Percentiles rank a stretch among this genome's conserved stretches.
These are phyloP conservation scores for Sacculina carcini DNA, from an alignment of 2,888 invertebrate species.

Conservation along the genomic window DNA sequence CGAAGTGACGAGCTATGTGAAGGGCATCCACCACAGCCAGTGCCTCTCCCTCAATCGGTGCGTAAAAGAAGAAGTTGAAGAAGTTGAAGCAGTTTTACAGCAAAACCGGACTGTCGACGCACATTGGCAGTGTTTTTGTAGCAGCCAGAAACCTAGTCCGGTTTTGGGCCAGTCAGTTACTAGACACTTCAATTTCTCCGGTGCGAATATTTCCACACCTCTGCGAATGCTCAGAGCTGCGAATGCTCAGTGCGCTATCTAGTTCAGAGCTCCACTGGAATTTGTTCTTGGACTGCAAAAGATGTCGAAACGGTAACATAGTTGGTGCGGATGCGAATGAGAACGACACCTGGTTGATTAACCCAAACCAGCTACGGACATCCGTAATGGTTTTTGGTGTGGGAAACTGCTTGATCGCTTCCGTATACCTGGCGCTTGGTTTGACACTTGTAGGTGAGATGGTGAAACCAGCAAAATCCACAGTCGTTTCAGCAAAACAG, in stretches of 20 bases:
- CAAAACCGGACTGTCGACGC: slow-evolving; percentile 2
- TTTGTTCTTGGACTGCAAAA: neutral
- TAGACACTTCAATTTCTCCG: neutral
- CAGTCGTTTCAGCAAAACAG: no score
- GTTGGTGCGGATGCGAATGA: no score
- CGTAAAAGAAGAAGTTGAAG: slow-evolving; percentile 1
- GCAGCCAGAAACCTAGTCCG: neutral
- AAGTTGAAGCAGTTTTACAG: slow-evolving; percentile 3
- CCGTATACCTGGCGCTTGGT: no score
- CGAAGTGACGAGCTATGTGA: slow-evolving; percentile 3
- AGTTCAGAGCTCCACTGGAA: neutral
- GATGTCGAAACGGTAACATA: neutral
- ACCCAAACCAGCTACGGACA: no score
- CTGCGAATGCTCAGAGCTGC: neutral
- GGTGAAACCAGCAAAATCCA: no score
- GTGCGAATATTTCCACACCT: slow-evolving; percentile 1
- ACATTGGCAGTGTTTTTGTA: slow-evolving; percentile 6
- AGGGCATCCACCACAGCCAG: slow-evolving; percentile 5
- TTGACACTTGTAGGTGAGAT: no score
- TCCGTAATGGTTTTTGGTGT: no score
- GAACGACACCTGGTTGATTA: no score
- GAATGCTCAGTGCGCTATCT: neutral
- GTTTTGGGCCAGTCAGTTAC: slow-evolving; percentile 2
- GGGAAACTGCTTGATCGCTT: no score
- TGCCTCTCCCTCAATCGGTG: slow-evolving; percentile 6